Conservation (phyloP, 2,888 invertebrate genomes). For the Hyalella azteca region DNA sequence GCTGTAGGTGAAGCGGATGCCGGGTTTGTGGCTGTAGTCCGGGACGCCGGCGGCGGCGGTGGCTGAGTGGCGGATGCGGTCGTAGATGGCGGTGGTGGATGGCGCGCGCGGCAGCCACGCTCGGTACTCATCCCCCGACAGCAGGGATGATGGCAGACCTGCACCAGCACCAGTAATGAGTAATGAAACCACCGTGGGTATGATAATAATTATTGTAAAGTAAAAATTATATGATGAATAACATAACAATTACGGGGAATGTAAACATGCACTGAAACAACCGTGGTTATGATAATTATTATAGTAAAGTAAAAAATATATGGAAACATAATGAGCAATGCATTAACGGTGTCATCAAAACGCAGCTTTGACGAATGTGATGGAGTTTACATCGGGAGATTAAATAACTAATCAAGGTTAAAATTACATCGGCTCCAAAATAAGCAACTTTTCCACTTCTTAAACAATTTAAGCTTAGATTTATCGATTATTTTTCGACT, state of each 20-base stretch:
- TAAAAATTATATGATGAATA: not conserved
- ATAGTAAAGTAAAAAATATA: too few relatives aligned
- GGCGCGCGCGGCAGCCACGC: slow-evolving; percentile 68
- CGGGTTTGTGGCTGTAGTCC: slow-evolving; percentile 65
- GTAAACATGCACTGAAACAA: not conserved
- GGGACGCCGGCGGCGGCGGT: not conserved
- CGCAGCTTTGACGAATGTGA: too few relatives aligned
- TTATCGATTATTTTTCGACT: too few relatives aligned
- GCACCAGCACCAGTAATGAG: not conserved
- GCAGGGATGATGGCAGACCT: slow-evolving; percentile 55
- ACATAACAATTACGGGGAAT: not conserved
- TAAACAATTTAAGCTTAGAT: too few relatives aligned
- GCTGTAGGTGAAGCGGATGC: slow-evolving; percentile 76
- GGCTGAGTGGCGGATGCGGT: slow-evolving; percentile 78
- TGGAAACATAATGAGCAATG: too few relatives aligned
- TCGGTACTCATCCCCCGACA: slow-evolving; percentile 55
- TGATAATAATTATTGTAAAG: too few relatives aligned
- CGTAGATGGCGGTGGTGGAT: slow-evolving; percentile 90
- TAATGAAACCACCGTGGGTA: not conserved
- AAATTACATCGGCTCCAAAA: too few relatives aligned
- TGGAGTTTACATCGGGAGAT: too few relatives aligned
- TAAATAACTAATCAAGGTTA: too few relatives aligned
- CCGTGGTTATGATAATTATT: too few relatives aligned
- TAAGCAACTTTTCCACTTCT: too few relatives aligned
- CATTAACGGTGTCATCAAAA: too few relatives aligned